Base-by-base conservation (phyloP, 2,888 invertebrate species). In the Copidosoma aretas region DNA sequence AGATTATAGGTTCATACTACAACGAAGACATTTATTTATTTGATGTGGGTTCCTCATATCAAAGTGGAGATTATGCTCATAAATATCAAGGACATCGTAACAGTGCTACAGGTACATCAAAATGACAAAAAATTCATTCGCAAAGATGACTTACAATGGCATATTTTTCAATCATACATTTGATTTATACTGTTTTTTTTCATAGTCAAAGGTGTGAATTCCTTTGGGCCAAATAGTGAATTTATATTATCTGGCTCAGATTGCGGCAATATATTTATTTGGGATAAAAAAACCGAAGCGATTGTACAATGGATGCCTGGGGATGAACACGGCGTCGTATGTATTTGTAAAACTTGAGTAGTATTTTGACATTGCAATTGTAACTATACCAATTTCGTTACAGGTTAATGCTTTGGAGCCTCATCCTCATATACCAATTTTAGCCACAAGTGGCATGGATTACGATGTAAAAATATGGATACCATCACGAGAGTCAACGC, bases 161-260 rank as follows among this genome's bases (percentile, higher is more conserved):
- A 60, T 46, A 61, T 49, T 56, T 46, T 56, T 56, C 8, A n/a
- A 25, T 54, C 21, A 51, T 24, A 5, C 8, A 56, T 51, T 22
- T 53, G 8, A 8, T 12, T 52, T 22, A 19, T 58, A 24, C 14
- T 15, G 46, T 60, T 65, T 69, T 60, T 68, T 67, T 68, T 83
- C 84, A 22, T 79, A 88, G 90, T 96, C 70, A 97, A 97, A 84
- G 95, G 95, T 0, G 95, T 97, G 0, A 92, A 95, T 77, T 98
- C 94, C 86, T 97, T 94, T 84, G 98, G 98, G 0, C 93, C 95
- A 0, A 89, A 89, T 75, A 94, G 94, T 74, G 93, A 98, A 83
- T 98, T 90, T 81, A 86, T 98, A 1, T 90, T 97, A 14, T 96
- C 96, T 54, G 98, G 98, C 1, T 96, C 95, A 1, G 97, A 98